Evolutionary conservation across 2,113 vertebrate species (phyloP).

Genomic region (Peromyscus californicus): DNA sequence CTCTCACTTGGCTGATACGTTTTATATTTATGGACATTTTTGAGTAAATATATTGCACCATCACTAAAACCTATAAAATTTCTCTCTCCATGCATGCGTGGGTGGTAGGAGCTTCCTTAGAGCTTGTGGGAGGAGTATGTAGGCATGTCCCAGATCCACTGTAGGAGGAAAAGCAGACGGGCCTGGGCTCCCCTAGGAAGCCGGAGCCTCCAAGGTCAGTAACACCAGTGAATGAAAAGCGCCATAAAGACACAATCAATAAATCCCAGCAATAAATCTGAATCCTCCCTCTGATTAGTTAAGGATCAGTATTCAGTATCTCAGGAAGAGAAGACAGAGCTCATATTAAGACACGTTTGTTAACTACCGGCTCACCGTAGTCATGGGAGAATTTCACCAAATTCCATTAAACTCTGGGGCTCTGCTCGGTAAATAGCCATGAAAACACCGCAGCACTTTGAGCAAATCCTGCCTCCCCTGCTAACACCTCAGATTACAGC

Average conservation of each 20-base stretch:
- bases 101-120: not conserved
- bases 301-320: not conserved
- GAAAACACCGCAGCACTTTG: slow-evolving; percentile 85
- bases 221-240: not conserved
- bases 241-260: not conserved
- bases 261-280: not conserved
- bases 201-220: not conserved
- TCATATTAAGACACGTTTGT: slow-evolving; percentile 54
- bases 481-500: slow-evolving; percentile 87
- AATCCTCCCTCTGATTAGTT: not conserved
- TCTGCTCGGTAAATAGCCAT: slow-evolving; percentile 86
- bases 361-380: slow-evolving; percentile 48
- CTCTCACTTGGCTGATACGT: not conserved
- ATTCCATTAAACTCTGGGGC: slow-evolving; percentile 85
- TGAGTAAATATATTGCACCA: not conserved
- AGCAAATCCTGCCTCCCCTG: slow-evolving; percentile 86
- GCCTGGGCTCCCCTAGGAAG: not conserved
- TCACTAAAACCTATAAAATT: not conserved
- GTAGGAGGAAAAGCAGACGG: not conserved
- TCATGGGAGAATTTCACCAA: slow-evolving; percentile 79
- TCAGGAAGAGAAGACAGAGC: not conserved
- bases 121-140: not conserved
- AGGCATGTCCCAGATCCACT: not conserved
- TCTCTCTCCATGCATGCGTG: rapidly evolving
- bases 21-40: not conserved